Conservation (phyloP, 1,140 invertebrate species). For the Watersipora subatra region DNA sequence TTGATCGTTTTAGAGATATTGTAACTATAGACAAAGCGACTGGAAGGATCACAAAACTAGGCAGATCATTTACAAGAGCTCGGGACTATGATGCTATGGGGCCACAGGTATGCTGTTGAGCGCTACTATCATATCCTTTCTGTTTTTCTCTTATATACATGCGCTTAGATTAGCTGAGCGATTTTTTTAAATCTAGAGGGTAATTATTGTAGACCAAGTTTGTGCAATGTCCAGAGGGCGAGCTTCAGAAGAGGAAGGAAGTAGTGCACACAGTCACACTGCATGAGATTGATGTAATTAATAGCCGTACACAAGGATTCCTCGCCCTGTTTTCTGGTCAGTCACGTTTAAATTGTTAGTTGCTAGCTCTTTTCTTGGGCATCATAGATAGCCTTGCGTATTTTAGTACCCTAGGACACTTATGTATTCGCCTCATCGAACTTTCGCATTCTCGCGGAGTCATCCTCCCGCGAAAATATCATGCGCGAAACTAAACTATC, state of each 20-base stretch:
- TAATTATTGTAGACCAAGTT: conserved; percentile 52
- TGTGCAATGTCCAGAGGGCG: conserved; percentile 95
- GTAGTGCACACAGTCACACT: conserved; percentile 94
- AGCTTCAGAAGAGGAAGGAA: conserved; percentile 96
- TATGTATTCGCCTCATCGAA: too few relatives aligned
- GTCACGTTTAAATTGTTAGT: too few relatives aligned
- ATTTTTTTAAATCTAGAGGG: neutral
- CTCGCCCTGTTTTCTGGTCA: conserved; percentile 86
- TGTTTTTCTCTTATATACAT: neutral
- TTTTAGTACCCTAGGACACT: too few relatives aligned
- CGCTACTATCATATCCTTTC: neutral
- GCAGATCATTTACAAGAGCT: conserved; percentile 84
- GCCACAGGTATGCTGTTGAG: conserved; percentile 46
- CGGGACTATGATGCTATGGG: conserved; percentile 96
- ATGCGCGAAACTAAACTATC: too few relatives aligned
- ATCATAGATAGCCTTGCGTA: neutral
- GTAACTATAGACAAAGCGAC: conserved; percentile 96
- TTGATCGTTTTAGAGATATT: conserved; percentile 59
- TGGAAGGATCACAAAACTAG: conserved; percentile 87
- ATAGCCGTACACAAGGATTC: conserved; percentile 90
- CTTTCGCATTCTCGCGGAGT: too few relatives aligned
- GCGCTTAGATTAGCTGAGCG: neutral
- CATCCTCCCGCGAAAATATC: too few relatives aligned
- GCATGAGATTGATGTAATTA: conserved; percentile 98
- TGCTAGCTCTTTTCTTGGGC: neutral